phyloP scores from a whole-genome alignment of 2,797 vertebrate species.

The Apogon hyalosoma region DNA sequence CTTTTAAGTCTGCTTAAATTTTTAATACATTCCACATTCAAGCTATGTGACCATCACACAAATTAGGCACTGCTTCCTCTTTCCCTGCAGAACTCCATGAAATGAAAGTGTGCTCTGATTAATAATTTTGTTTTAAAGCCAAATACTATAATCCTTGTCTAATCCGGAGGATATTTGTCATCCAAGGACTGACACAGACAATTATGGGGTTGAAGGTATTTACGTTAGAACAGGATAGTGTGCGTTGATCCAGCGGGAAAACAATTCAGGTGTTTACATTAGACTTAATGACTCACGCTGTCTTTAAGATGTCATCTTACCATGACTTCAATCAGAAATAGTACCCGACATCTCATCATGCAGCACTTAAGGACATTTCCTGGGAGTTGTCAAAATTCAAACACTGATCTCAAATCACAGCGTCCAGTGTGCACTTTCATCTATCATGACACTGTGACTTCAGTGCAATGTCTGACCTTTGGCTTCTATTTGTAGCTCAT shows the following conservation, averaged over 20 bases:
- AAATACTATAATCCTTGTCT: slow-evolving; percentile 34
- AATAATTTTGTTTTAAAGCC: slow-evolving; percentile 48
- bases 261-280: background rate
- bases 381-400: slow-evolving; percentile 29
- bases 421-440: slow-evolving; percentile 39
- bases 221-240: background rate
- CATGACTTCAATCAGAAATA: slow-evolving; percentile 19
- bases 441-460: slow-evolving; percentile 70
- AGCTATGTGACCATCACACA: slow-evolving; percentile 59
- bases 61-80: slow-evolving; percentile 35
- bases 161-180: slow-evolving; percentile 38
- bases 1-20: slow-evolving; percentile 57
- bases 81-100: slow-evolving; percentile 19
- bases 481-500: slow-evolving; percentile 68
- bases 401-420: slow-evolving; percentile 56
- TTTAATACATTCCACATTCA: slow-evolving; percentile 52
- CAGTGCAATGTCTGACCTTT: slow-evolving; percentile 85
- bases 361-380: slow-evolving; percentile 31
- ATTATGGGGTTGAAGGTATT: slow-evolving; percentile 11
- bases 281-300: background rate
- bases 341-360: slow-evolving; percentile 14
- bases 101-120: slow-evolving; percentile 36
- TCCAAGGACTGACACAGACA: slow-evolving; percentile 17
- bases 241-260: background rate
- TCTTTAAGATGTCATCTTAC: slow-evolving; percentile 6